phyloP scores from a whole-genome alignment of 2,113 vertebrate genomes.

The Zosterops lateralis region DNA sequence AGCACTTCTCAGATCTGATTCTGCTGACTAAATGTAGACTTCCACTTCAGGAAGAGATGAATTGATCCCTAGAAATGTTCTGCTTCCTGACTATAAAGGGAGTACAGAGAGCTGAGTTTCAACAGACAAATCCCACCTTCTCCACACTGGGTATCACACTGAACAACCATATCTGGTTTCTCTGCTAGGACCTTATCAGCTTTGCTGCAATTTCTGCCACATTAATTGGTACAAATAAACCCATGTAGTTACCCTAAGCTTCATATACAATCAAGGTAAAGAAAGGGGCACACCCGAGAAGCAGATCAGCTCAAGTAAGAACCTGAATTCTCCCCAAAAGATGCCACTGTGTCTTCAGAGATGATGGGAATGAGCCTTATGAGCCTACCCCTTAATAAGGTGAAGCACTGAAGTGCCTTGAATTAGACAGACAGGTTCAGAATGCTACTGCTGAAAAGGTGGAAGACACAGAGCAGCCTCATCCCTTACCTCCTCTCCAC shows the following conservation, averaged over 20 bases:
- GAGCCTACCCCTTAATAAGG: not conserved
- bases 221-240: not conserved
- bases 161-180: not conserved
- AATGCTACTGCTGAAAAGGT: not conserved
- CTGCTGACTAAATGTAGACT: constrained; percentile 29
- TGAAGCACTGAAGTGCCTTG: not conserved
- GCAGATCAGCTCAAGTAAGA: not conserved
- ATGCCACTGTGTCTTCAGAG: not conserved
- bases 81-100: not conserved
- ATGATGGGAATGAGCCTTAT: not conserved
- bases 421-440: not conserved
- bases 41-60: constrained; percentile 4
- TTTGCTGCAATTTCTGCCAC: not conserved
- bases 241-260: not conserved
- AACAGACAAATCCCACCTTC: not conserved
- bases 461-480: not conserved
- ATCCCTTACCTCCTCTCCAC: not conserved
- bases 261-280: not conserved
- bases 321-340: not conserved
- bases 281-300: not conserved
- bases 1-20: constrained; percentile 14
- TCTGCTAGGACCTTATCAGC: rapidly evolving
- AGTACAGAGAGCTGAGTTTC: not conserved
- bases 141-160: not conserved
- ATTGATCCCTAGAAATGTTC: constrained; percentile 17